Evolutionary conservation across 1,140 invertebrate genomes (phyloP).

Genomic region (Vanessa atalanta): DNA sequence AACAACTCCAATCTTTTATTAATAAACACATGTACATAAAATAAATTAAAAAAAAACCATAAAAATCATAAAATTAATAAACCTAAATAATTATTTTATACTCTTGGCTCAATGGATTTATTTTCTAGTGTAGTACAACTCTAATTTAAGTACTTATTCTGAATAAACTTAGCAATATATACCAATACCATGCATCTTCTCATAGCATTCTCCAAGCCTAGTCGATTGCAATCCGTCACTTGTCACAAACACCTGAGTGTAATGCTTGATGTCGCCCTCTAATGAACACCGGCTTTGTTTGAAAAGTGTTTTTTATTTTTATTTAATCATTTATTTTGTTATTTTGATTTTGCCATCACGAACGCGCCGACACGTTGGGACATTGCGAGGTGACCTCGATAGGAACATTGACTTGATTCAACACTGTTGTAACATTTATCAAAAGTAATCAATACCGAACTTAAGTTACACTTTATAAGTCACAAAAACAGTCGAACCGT

Average conservation of each 20-base stretch:
- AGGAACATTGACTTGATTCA: too few relatives aligned
- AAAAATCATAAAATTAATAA: background rate
- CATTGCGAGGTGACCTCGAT: background rate
- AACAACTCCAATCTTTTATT: background rate
- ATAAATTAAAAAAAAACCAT: background rate
- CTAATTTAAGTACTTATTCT: background rate
- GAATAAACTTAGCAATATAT: background rate
- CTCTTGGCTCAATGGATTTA: too few relatives aligned
- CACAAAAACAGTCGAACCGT: constrained; percentile 11
- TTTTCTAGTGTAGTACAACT: background rate
- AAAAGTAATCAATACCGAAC: too few relatives aligned
- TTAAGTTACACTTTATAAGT: background rate
- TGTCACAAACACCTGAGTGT: constrained; percentile 8
- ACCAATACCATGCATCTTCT: background rate
- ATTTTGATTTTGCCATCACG: constrained; percentile 62
- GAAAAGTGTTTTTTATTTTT: constrained; percentile 55
- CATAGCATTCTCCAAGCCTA: constrained; percentile 10
- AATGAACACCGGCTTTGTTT: constrained; percentile 67
- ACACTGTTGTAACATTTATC: too few relatives aligned
- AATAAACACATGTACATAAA: background rate
- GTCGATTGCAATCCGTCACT: constrained; percentile 9
- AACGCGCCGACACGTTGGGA: constrained; percentile 58
- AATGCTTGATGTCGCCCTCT: constrained; percentile 29
- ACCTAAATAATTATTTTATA: background rate
- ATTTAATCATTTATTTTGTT: constrained; percentile 51